These are phyloP conservation scores for Beroe ovata DNA, from an alignment of 37 sponge, comb jelly and placozoan genomes.

Conservation along the genomic window DNA sequence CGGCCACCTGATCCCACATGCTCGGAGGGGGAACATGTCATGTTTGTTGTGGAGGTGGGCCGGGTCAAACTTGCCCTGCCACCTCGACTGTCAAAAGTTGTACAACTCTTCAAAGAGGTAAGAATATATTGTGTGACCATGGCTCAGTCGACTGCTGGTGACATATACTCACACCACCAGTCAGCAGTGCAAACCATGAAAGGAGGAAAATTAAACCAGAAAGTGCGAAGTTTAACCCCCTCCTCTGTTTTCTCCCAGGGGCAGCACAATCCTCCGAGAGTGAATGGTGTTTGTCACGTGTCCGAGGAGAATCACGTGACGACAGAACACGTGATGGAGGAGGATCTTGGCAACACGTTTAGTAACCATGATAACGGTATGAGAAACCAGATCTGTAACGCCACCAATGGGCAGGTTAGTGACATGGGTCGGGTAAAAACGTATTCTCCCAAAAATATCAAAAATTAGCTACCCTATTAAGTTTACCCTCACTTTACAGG, in stretches of 20 bases:
- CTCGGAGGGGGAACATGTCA: neutral
- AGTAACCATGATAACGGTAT: constrained; percentile 21
- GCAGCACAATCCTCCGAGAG: neutral
- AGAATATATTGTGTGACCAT: no score
- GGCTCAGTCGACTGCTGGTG: no score
- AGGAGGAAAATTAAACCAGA: no score
- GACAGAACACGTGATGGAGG: constrained; percentile 13
- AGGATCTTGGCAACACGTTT: neutral
- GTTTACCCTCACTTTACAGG: neutral
- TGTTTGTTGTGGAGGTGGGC: constrained; percentile 67
- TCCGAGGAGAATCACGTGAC: neutral
- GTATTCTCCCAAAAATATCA: no score
- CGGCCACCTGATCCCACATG: neutral
- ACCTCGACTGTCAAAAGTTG: constrained; percentile 17
- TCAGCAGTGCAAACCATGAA: no score
- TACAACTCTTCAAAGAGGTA: constrained; percentile 60
- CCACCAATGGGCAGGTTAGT: neutral
- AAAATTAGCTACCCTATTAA: no score
- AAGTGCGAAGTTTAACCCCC: no score
- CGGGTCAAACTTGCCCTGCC: constrained; percentile 41
- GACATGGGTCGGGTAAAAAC: no score
- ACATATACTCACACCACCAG: no score
- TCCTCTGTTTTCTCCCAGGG: no score
- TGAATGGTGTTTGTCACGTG: constrained; percentile 33
- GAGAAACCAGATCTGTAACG: neutral